These are phyloP conservation scores for Dermolepida albohirtum DNA, from an alignment of 2,888 invertebrate genomes.

Conservation along the genomic window DNA sequence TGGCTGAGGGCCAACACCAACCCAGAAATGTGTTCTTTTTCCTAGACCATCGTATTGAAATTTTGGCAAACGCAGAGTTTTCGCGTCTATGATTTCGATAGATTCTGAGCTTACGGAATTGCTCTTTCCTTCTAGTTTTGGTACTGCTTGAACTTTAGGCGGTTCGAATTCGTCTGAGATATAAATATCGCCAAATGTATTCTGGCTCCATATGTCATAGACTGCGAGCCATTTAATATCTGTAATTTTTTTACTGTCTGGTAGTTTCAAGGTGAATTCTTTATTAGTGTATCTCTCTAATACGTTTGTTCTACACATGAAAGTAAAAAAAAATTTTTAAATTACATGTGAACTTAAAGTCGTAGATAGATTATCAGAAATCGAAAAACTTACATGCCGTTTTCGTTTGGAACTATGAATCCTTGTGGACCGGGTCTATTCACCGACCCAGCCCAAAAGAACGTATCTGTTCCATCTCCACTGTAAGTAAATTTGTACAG, in stretches of 20 bases:
- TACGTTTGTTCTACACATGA: slow-evolving; percentile 79
- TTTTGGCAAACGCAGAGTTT: slow-evolving; percentile 80
- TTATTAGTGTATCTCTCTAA: slow-evolving; percentile 87
- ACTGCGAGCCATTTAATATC: slow-evolving; percentile 91
- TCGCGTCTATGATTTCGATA: slow-evolving; percentile 83
- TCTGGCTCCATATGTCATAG: slow-evolving; percentile 88
- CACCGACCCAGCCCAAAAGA: slow-evolving; percentile 93
- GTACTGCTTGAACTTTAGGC: slow-evolving; percentile 72
- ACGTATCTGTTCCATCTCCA: slow-evolving; percentile 90
- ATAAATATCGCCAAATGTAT: slow-evolving; percentile 90
- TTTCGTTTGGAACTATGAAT: slow-evolving; percentile 90
- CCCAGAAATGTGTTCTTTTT: slow-evolving; percentile 86
- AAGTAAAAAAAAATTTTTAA: neutral
- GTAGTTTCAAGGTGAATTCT: slow-evolving; percentile 83
- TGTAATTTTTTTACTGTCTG: slow-evolving; percentile 87
- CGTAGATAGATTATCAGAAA: neutral
- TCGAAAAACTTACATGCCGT: slow-evolving; percentile 76
- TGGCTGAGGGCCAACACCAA: slow-evolving; percentile 89
- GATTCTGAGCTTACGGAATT: slow-evolving; percentile 70
- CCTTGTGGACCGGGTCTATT: slow-evolving; percentile 91
- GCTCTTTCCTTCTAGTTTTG: slow-evolving; percentile 47
- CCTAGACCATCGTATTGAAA: slow-evolving; percentile 84
- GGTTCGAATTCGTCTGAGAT: slow-evolving; percentile 92
- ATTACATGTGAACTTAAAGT: too few relatives aligned
- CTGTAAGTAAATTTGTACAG: slow-evolving; percentile 88